phyloP scores from a whole-genome alignment of 1,140 invertebrate genomes.

The Sminthurinus signatus region DNA sequence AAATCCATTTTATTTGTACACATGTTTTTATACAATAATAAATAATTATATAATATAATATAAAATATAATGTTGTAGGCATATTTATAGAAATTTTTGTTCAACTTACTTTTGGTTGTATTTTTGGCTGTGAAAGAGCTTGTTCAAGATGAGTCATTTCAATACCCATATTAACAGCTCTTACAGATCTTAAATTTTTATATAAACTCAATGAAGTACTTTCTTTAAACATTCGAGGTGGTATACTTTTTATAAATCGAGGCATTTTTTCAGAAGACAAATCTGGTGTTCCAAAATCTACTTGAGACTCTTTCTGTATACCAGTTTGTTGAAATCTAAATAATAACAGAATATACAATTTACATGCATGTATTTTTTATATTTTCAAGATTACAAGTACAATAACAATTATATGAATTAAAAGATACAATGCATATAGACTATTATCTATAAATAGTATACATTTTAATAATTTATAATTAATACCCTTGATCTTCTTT shows the following conservation, averaged over 20 bases:
- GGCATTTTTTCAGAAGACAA: not conserved
- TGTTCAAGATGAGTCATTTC: not conserved
- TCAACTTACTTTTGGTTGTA: not conserved
- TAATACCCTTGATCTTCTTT: no score
- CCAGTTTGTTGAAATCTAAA: no score
- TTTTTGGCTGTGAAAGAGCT: not conserved
- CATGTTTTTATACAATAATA: not conserved
- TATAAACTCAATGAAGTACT: not conserved
- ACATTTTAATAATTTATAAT: no score
- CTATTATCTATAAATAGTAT: no score
- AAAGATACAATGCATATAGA: no score
- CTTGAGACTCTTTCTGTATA: not conserved
- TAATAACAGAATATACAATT: no score
- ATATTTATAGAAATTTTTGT: not conserved
- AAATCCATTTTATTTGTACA: not conserved
- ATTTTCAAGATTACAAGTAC: no score
- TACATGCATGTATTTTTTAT: no score
- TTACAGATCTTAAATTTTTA: no score
- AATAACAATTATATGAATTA: no score
- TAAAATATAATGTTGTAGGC: not conserved
- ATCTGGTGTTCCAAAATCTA: constrained; percentile 2
- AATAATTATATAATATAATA: not conserved
- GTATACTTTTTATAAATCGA: not conserved
- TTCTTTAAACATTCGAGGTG: not conserved
- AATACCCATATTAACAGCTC: not conserved